A percentile compares a stretch with the other conserved stretches of the same genome.
phyloP scores from a whole-genome alignment of 2,888 invertebrate species.

The Eretmocerus hayati region DNA sequence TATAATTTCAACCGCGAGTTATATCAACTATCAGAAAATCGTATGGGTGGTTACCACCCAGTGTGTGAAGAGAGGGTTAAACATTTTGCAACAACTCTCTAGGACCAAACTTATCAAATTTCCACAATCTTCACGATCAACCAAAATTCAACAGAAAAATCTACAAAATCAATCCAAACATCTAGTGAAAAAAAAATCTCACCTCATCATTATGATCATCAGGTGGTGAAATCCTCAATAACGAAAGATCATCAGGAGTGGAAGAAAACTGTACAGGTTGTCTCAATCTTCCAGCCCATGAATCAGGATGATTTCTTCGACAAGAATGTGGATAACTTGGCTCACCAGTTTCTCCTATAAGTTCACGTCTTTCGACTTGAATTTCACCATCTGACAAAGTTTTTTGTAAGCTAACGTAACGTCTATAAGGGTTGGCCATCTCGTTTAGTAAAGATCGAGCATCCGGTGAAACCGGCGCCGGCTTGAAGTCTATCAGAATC shows the following conservation, averaged over 20 bases:
- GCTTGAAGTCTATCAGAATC: slow-evolving; percentile 83
- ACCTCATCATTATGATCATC: slow-evolving; percentile 43
- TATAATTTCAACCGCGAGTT: no score
- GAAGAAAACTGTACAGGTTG: slow-evolving; percentile 44
- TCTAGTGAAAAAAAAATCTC: no score
- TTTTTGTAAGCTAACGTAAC: slow-evolving; percentile 57
- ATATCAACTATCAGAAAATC: no score
- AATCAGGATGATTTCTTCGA: slow-evolving; percentile 40
- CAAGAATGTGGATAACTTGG: slow-evolving; percentile 45
- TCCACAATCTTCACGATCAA: no score
- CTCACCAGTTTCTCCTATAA: slow-evolving; percentile 45
- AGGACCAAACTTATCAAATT: no score
- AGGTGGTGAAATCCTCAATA: slow-evolving; percentile 37
- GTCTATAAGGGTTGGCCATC: slow-evolving; percentile 43
- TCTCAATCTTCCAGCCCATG: slow-evolving; percentile 38
- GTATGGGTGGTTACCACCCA: no score
- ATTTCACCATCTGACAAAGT: slow-evolving; percentile 78
- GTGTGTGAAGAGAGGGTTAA: no score
- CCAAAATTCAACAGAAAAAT: no score
- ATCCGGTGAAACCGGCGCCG: slow-evolving; percentile 61
- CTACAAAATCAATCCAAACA: no score
- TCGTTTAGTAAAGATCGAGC: slow-evolving; percentile 48
- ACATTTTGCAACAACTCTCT: no score
- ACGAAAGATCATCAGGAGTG: slow-evolving; percentile 43
- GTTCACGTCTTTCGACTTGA: slow-evolving; percentile 48